Conservation (phyloP, 2,113 vertebrate species). For the Isichthys henryi region DNA sequence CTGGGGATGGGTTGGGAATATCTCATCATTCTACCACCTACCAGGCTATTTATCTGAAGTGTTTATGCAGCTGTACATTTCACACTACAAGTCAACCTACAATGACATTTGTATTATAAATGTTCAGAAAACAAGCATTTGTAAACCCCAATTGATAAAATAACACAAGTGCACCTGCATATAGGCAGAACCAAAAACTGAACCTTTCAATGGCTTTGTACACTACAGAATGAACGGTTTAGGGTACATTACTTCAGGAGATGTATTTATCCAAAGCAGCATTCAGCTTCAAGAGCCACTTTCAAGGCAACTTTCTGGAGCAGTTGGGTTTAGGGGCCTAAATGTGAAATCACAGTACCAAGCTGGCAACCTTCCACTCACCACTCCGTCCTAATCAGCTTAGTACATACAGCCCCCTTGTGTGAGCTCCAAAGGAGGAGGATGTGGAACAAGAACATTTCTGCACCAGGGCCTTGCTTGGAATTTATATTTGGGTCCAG, state of each 20-base stretch:
- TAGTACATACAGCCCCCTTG: not conserved
- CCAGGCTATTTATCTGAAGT: not conserved
- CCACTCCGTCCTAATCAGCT: not conserved
- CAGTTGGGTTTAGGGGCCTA: too few species aligned
- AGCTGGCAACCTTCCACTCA: not conserved
- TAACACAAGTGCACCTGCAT: not conserved
- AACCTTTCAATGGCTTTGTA: not conserved
- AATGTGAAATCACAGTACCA: not conserved
- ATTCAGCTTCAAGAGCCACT: not conserved
- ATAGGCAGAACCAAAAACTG: not conserved
- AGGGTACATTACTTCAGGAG: not conserved
- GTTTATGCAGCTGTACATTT: too few species aligned
- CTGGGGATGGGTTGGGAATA: conserved; percentile 16
- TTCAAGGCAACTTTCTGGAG: not conserved
- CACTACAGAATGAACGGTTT: not conserved
- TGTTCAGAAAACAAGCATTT: not conserved
- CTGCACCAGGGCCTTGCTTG: not conserved
- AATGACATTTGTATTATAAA: too few species aligned
- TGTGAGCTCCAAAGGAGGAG: not conserved
- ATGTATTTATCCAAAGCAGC: not conserved
- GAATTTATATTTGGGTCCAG: not conserved
- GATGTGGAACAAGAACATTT: not conserved
- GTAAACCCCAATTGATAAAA: not conserved
- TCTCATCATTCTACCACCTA: conserved; percentile 1
- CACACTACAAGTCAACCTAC: too few species aligned